Evolutionary conservation across 2,888 invertebrate genomes (phyloP).

Genomic region (Acanthosepion pharaonis): DNA sequence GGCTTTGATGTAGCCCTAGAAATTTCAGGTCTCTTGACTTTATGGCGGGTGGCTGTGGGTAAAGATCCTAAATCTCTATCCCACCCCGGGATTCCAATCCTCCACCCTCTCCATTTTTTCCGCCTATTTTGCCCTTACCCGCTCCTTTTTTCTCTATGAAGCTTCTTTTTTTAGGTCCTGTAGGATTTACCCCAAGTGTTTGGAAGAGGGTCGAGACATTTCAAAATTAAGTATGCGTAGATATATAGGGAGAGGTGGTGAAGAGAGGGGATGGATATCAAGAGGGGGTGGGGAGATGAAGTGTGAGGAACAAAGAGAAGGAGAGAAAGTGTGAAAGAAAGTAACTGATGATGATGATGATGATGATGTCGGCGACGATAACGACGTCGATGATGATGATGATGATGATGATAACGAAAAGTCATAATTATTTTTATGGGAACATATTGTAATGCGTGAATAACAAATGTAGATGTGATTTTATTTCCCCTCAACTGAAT

Average conservation of each 20-base stretch:
- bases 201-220: not conserved
- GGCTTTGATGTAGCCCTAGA: not conserved
- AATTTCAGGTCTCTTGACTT: not conserved
- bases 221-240: not conserved
- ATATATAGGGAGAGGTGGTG: not conserved
- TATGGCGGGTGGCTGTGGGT: not conserved
- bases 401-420: constrained; percentile 50
- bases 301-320: too few species aligned
- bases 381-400: constrained; percentile 51
- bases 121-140: not conserved
- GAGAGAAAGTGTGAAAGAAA: too few species aligned
- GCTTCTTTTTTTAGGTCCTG: not conserved
- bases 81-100: not conserved
- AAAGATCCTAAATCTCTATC: not conserved
- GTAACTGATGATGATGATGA: constrained; percentile 74
- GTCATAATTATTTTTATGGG: not conserved
- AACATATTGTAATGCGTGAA: too few species aligned
- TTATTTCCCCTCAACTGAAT: too few species aligned
- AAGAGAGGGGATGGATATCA: too few species aligned
- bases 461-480: too few species aligned
- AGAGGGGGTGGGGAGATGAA: too few species aligned
- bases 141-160: not conserved
- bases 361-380: constrained; percentile 74
- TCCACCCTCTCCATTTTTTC: not conserved
- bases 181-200: not conserved